Evolutionary conservation across 2,797 vertebrate species (phyloP), one percentile per base, ranked within the genome.

Genomic region (Fistularia commersonii): DNA sequence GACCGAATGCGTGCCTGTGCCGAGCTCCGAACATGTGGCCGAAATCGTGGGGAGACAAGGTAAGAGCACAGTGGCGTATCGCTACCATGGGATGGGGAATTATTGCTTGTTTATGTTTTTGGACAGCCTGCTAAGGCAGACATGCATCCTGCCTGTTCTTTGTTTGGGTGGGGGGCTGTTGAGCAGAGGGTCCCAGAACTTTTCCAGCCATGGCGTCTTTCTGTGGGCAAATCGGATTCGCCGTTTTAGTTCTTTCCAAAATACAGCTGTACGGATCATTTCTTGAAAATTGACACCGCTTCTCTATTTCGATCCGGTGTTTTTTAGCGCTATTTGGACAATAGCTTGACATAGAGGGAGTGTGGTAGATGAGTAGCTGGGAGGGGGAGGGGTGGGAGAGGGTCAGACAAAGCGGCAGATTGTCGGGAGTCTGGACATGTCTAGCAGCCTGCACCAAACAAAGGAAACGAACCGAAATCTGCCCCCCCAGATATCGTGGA

Each of bases 31-130:
- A 32, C 93, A 94, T 74, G 93, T 94, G 55, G 93, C 93, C 0
- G 93, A 94, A 51, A 94, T 94, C 33, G 93, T 94, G 32, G 93
- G 93, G 2, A 84, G 93, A 61, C 93, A 95, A 91, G 93, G 93
- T 94, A 81, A 67, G 74, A 23, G 23, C 23, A 23, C 2, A 23
- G 23, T 23, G 23, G 23, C 23, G 23, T 23, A 23, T 23, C 23
- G 4, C 23, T 23, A 4, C 23, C 23, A 23, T 23, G 23, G 23
- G 23, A 23, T n/a, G 23, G 23, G 2, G 23, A 23, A 23, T 23
- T 23, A 23, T 43, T 33, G 31, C 8, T 11, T 57, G 59, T 67
- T 56, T 23, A 12, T 76, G 61, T 73, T 65, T 62, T 39, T 48
- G 51, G 15, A 5, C 41, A 3, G 43, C 12, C 23, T 41, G 56